Percentiles rank a stretch among this genome's conserved stretches.
Conservation (phyloP, 2,888 invertebrate species). For the Bursaphelenchus okinawaensis region DNA sequence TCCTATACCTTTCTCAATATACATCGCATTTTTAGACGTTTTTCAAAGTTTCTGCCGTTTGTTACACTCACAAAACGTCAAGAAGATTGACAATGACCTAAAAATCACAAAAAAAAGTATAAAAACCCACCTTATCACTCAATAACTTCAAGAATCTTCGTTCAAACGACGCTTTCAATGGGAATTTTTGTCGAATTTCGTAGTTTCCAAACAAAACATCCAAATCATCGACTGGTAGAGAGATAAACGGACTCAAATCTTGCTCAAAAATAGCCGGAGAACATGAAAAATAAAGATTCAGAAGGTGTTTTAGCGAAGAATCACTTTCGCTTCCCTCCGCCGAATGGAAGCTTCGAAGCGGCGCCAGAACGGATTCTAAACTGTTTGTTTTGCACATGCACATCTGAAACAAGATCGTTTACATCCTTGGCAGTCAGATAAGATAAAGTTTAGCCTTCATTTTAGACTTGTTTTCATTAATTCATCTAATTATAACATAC, state of each 20-base stretch:
- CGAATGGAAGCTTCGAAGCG: background rate
- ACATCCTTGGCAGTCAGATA: no score
- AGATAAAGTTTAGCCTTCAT: background rate
- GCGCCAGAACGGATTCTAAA: slow-evolving; percentile 15
- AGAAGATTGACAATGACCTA: no score
- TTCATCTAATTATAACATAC: no score
- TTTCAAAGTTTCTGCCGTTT: no score
- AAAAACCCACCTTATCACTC: slow-evolving; percentile 5
- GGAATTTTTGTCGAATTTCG: no score
- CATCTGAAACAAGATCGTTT: slow-evolving; percentile 17
- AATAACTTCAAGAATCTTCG: slow-evolving; percentile 7
- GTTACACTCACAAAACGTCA: no score
- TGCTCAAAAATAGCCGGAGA: background rate
- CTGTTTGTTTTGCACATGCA: slow-evolving; percentile 17
- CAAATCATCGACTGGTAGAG: background rate
- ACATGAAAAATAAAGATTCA: slow-evolving; percentile 7
- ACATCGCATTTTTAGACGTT: no score
- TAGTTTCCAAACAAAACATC: background rate
- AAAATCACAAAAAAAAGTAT: slow-evolving; percentile 12
- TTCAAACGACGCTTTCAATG: slow-evolving; percentile 2
- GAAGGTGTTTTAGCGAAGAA: slow-evolving; percentile 7
- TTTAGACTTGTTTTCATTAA: no score
- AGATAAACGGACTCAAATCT: slow-evolving; percentile 4
- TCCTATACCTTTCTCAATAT: no score
- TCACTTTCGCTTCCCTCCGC: slow-evolving; percentile 14